Evolutionary conservation across 2,888 invertebrate genomes (phyloP), one percentile per base, ranked within the genome.

Genomic region (Cephalotes varians): DNA sequence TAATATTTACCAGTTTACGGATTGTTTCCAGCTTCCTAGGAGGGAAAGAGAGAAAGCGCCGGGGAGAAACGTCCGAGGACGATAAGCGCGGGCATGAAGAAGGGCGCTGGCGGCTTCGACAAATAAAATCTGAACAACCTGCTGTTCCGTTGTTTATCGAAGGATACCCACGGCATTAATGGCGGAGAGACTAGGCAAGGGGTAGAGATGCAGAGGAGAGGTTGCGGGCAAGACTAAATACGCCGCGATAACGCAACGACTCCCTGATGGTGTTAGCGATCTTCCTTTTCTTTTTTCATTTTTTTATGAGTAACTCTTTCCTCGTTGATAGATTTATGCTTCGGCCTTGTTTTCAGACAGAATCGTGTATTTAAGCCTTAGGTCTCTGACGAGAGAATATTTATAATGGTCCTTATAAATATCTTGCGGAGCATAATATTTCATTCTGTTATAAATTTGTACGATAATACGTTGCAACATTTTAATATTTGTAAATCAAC

Each of bases 111-210:
- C 91, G 90, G 90, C 89, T 92, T 92, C 89, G 91, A 92, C 93
- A 94, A 93, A 94, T 93, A 93, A 94, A 94, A 94, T 93, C 93
- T 90, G 92, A 93, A 93, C 93, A 94, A 94, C 92, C 93, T 92
- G 93, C 93, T 92, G 93, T 90, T 91, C 86, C 91, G 91, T 92
- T 93, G 93, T 93, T 93, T 93, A 91, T 91, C 92, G 90, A 93
- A 92, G 92, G 90, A 93, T 93, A 93, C 91, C 91, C 90, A 87
- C 85, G 82, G 87, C 86, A 90, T 91, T 91, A 90, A 90, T 83
- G 69, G 82, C 72, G 56, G 12, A 21, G 37, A 56, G 51, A 54
- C 34, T 34, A 40, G 77, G 44, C 69, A 77, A 76, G 81, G 85
- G 84, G 84, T 82, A 73, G 77, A 85, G 83, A 73, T 60, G 72